Base-by-base conservation (phyloP, 2,888 invertebrate species). In the Lasioglossum malachurum region DNA sequence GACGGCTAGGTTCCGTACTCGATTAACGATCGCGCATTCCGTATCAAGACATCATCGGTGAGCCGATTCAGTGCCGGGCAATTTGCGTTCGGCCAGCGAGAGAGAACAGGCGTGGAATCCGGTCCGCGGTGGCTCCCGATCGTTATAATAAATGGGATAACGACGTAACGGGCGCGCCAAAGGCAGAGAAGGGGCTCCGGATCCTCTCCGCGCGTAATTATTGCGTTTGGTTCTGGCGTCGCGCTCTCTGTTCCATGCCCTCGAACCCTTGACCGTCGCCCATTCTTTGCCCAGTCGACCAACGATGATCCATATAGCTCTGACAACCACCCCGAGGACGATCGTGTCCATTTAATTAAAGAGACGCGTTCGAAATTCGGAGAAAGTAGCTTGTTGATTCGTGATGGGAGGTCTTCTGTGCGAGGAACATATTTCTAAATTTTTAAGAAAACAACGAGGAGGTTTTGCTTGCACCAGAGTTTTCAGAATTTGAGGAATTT, bases 131-230 rank as follows among this genome's bases (percentile, higher is more conserved):
- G 88, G 88, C 85, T 90, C 82, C 82, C 86, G 91, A 92, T 94
- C 92, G 89, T 93, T 93, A 92, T 93, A 93, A 94, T 94, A 93
- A 93, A 93, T 91, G 93, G 90, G 92, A 94, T 93, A 93, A 93
- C 92, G 90, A 92, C 91, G 89, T 92, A 92, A 94, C 92, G 92
- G 92, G 92, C 73, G 69, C 79, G 86, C 79, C 85, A 79, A 83
- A 67, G 83, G 72, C 74, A 69, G 19, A 88, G 78, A 78, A 81
- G 74, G 81, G 80, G 76, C 77, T 69, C 5, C 49, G 75, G 82
- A 88, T 89, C 84, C 90, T 31, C 27, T 31, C 27, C 64, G 91
- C 92, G 91, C 92, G 92, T 93, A 94, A 94, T 93, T 93, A 93
- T 92, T 91, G 87, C 88, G 89, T 89, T 88, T 87, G 84, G 82